Percentiles rank a stretch among this genome's conserved stretches.
Evolutionary conservation across 2,888 invertebrate species (phyloP).

Genomic region (Idaea straminata): DNA sequence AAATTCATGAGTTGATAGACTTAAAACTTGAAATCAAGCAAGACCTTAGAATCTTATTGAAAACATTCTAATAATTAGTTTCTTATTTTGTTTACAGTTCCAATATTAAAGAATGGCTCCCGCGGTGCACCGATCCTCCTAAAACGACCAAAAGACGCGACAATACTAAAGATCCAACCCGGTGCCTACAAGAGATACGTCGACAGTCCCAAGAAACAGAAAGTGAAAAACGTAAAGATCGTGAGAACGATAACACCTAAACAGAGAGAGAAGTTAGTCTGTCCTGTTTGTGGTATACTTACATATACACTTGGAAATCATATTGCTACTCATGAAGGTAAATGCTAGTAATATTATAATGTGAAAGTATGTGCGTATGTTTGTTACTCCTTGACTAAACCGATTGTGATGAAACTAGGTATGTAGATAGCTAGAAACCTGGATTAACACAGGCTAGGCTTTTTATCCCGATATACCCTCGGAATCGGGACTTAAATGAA

Average conservation of each 20-base stretch:
- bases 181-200: slow-evolving; percentile 45
- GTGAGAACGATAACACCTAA: slow-evolving; percentile 49
- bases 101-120: slow-evolving; percentile 68
- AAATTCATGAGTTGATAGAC: too few relatives aligned
- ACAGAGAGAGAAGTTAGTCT: slow-evolving; percentile 71
- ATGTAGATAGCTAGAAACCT: too few relatives aligned
- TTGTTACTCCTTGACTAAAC: too few relatives aligned
- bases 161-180: slow-evolving; percentile 60
- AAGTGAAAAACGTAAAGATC: slow-evolving; percentile 50
- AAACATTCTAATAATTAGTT: background rate
- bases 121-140: slow-evolving; percentile 68
- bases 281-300: slow-evolving; percentile 74
- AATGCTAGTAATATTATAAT: slow-evolving; percentile 5
- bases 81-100: slow-evolving; percentile 48
- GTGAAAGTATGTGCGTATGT: background rate
- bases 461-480: too few relatives aligned
- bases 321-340: slow-evolving; percentile 75
- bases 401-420: too few relatives aligned
- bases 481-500: too few relatives aligned
- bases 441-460: too few relatives aligned
- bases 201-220: slow-evolving; percentile 17
- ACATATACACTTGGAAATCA: slow-evolving; percentile 72
- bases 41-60: background rate
- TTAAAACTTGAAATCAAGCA: too few relatives aligned
- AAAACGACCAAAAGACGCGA: slow-evolving; percentile 71